Evolutionary conservation across 2,797 vertebrate species (phyloP).

Genomic region (Protosalanx chinensis): DNA sequence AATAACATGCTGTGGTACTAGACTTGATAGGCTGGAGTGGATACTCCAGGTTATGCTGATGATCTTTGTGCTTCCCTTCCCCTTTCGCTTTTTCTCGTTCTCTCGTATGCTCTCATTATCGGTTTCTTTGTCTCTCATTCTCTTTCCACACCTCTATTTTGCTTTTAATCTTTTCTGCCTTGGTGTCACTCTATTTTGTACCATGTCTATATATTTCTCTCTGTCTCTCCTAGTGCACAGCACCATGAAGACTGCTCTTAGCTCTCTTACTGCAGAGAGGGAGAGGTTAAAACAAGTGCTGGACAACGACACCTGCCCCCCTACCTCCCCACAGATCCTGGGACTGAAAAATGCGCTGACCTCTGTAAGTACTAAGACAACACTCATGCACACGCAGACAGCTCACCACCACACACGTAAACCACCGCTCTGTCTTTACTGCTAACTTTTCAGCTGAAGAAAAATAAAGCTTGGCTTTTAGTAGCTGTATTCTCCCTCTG

Average conservation of each 20-base stretch:
- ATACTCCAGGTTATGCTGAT: not conserved
- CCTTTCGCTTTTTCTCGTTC: no score
- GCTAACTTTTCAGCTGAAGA: not conserved
- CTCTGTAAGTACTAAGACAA: constrained; percentile 72
- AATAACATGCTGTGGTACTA: not conserved
- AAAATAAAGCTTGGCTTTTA: constrained; percentile 14
- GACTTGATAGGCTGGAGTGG: no score
- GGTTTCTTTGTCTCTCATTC: not conserved
- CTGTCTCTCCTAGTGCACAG: constrained; percentile 77
- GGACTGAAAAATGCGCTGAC: constrained; percentile 84
- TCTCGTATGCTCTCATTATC: not conserved
- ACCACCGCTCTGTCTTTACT: not conserved
- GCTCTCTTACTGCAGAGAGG: constrained; percentile 81
- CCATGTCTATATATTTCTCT: not conserved
- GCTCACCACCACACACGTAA: not conserved
- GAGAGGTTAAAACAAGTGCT: constrained; percentile 85
- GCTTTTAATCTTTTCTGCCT: not conserved
- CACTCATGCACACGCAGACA: constrained; percentile 12
- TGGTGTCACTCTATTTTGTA: constrained; percentile 11
- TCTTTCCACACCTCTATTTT: constrained; percentile 5
- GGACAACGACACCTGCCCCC: constrained; percentile 75
- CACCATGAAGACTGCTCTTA: constrained; percentile 86
- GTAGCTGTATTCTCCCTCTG: constrained; percentile 13
- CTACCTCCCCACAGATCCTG: constrained; percentile 84
- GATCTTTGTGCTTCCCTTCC: not conserved